Conservation (phyloP, 2,888 invertebrate genomes). For the Alloscopus bannaensis region DNA sequence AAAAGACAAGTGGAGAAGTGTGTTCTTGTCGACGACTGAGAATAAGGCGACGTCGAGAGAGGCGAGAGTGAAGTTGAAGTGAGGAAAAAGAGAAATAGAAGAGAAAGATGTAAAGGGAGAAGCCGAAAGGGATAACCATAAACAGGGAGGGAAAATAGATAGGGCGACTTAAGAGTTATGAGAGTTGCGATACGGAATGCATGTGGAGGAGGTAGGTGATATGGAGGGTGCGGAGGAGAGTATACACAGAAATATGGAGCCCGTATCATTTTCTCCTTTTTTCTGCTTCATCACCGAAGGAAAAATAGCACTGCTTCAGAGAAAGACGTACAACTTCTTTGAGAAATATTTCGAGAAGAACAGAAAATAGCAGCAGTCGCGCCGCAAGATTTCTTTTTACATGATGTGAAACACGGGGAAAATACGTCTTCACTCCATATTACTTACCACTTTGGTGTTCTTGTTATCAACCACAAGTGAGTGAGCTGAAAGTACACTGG, state of each 20-base stretch:
- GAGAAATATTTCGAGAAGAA: too few relatives aligned
- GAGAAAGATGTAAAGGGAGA: conserved; percentile 15
- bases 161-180: conserved; percentile 54
- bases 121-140: conserved; percentile 61
- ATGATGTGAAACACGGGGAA: background rate
- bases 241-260: conserved; percentile 1
- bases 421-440: background rate
- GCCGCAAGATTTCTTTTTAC: background rate
- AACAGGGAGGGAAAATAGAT: conserved; percentile 35
- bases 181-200: conserved; percentile 26
- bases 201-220: conserved; percentile 14
- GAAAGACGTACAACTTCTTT: too few relatives aligned
- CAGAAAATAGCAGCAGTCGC: too few relatives aligned
- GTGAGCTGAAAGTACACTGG: background rate
- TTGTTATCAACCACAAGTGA: too few relatives aligned
- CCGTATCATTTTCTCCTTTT: conserved; percentile 26
- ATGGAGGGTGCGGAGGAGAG: conserved; percentile 1
- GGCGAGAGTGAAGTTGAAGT: background rate
- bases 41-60: too few relatives aligned
- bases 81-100: too few relatives aligned
- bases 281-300: conserved; percentile 46
- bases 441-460: background rate
- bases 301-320: too few relatives aligned
- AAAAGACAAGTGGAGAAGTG: too few relatives aligned
- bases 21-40: too few relatives aligned